A percentile compares a stretch with the other conserved stretches of the same genome.
Conservation (phyloP, 2,797 vertebrate species). For the Sebastes baramenuke region DNA sequence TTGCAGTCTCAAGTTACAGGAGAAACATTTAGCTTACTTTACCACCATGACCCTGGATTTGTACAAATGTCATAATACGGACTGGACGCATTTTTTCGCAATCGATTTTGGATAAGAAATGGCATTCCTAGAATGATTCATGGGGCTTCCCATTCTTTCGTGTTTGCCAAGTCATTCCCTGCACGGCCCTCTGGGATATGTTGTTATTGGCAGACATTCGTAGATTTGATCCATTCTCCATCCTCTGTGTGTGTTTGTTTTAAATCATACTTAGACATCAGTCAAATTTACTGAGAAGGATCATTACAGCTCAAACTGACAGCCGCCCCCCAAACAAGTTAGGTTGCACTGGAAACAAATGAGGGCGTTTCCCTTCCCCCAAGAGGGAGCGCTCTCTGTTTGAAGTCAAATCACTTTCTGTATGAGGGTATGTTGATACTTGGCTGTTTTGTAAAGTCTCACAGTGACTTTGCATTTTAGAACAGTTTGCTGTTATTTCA, state of each 20-base stretch:
- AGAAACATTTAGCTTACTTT: not conserved
- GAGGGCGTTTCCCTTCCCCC: not conserved
- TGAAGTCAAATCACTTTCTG: constrained; percentile 11
- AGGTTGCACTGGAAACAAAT: not conserved
- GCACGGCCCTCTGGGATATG: constrained; percentile 31
- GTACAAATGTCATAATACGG: constrained; percentile 23
- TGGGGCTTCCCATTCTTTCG: constrained; percentile 53
- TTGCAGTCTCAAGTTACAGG: constrained; percentile 1
- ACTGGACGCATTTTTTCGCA: constrained; percentile 13
- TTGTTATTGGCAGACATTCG: constrained; percentile 48
- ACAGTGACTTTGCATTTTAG: constrained; percentile 23
- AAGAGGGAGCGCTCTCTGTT: not conserved
- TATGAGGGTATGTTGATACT: not conserved
- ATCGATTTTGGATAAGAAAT: constrained; percentile 37
- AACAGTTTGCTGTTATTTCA: not conserved
- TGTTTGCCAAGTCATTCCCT: constrained; percentile 44
- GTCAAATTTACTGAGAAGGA: constrained; percentile 22
- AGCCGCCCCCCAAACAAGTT: not conserved
- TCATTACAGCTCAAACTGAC: constrained; percentile 7
- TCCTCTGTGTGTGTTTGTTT: not conserved
- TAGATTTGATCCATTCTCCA: constrained; percentile 45
- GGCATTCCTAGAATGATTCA: constrained; percentile 56
- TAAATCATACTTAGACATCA: constrained; percentile 33
- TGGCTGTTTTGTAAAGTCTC: constrained; percentile 1
- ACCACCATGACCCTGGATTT: not conserved